Conservation (phyloP, 1,140 invertebrate species). For the Drosophila tristis region DNA sequence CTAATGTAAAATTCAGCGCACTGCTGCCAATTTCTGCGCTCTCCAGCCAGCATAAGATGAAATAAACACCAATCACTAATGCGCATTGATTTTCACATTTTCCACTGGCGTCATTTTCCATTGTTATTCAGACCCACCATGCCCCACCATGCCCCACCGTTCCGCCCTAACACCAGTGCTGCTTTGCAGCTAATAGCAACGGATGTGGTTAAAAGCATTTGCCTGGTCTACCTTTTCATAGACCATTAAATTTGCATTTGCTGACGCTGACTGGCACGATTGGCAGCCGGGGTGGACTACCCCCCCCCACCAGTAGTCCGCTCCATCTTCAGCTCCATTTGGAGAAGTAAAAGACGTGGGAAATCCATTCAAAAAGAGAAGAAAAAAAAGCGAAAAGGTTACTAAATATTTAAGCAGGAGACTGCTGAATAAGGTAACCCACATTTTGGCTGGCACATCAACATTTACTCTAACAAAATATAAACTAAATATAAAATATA, state of each 20-base stretch:
- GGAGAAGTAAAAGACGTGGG: neutral
- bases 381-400: constrained; percentile 2
- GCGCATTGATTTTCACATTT: constrained; percentile 79
- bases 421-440: neutral
- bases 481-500: neutral
- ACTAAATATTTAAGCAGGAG: constrained; percentile 55
- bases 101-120: constrained; percentile 69
- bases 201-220: constrained; percentile 82
- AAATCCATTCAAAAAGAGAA: neutral
- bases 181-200: constrained; percentile 62
- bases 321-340: constrained; percentile 24
- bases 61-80: constrained; percentile 73
- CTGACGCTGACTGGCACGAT: constrained; percentile 68
- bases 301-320: neutral
- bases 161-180: neutral
- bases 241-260: constrained; percentile 82
- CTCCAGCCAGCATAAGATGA: constrained; percentile 46
- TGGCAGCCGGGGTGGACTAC: constrained; percentile 7
- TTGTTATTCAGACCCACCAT: constrained; percentile 48
- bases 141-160: constrained; percentile 22
- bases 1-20: constrained; percentile 42
- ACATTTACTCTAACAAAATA: neutral
- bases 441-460: too few relatives aligned
- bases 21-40: constrained; percentile 10
- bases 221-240: constrained; percentile 75